Evolutionary conservation across 2,797 vertebrate species (phyloP), one percentile per base, ranked within the genome.

Genomic region (Phalanger gymnotis): DNA sequence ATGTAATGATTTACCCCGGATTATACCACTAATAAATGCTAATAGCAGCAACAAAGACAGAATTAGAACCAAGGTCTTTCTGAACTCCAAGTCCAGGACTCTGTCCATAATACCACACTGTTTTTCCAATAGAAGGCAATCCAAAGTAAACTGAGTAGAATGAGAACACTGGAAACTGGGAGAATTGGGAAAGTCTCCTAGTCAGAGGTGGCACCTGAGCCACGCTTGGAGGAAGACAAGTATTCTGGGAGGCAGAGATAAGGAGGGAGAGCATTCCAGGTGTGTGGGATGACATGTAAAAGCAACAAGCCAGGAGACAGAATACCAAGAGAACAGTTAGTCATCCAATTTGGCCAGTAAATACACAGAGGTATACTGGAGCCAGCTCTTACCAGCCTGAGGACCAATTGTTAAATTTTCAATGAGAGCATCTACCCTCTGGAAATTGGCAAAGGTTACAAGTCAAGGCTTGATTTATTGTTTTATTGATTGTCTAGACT

Each of bases 301-400:
- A 81, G n/a, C 66, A 81, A 81, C 19, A 81, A 47, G n/a, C 7
- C 19, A 30, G n/a, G 34, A 81, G 66, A 81, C 3, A 47, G n/a
- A 73, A 73, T 73, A n/a, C n/a, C 61, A 73, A 73, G 66, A n/a
- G 19, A 81, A 81, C 1, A 81, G 66, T 81, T 40, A 81, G 66
- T 81, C 66, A 81, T 73, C n/a, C n/a, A 73, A 73, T 73, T 73
- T 40, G 61, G 61, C 61, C 31, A 16, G 16, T 73, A 73, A 73
- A 73, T 81, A 25, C 66, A 81, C 2, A 81, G 61, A 81, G 7
- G n/a, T 40, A n/a, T 40, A n/a, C 66, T 81, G 66, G 66, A 81
- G 66, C 66, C 66, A 81, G 66, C 66, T 81, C 66, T 81, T 81
- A 81, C 66, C 66, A 81, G 66, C 66, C n/a, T 81, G 66, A 81